These are phyloP conservation scores for Chelonoidis abingdonii DNA, from an alignment of 2,113 vertebrate genomes.

Conservation along the genomic window DNA sequence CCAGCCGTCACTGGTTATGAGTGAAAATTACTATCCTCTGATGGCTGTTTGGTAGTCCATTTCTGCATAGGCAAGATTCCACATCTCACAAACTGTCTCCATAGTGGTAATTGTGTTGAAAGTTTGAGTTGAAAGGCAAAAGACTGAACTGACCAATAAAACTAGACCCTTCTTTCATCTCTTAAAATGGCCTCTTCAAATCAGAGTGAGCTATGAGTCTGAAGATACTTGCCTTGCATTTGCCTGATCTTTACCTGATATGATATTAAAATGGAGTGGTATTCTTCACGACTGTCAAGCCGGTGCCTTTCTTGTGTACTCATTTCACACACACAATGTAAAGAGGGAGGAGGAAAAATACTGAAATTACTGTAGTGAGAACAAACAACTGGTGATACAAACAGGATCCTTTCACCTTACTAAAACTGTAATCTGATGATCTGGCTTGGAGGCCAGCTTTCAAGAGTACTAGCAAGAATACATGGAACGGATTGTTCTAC, in stretches of 20 bases:
- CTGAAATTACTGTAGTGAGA: background rate
- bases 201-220: background rate
- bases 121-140: background rate
- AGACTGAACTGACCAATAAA: background rate
- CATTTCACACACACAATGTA: background rate
- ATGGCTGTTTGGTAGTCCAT: background rate
- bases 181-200: background rate
- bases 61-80: background rate
- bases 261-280: background rate
- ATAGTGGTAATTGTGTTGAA: background rate
- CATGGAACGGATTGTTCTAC: background rate
- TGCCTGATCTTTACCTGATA: background rate
- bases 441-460: accelerated
- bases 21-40: background rate
- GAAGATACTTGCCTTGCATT: background rate
- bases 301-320: background rate
- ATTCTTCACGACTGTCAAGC: background rate
- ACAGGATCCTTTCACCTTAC: background rate
- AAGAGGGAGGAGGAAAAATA: background rate
- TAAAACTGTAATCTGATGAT: background rate
- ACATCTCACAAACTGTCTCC: background rate
- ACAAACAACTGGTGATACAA: background rate
- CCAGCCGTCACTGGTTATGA: background rate
- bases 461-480: background rate
- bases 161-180: accelerated